Evolutionary conservation across 2,797 vertebrate species (phyloP).

Genomic region (Menidia menidia): DNA sequence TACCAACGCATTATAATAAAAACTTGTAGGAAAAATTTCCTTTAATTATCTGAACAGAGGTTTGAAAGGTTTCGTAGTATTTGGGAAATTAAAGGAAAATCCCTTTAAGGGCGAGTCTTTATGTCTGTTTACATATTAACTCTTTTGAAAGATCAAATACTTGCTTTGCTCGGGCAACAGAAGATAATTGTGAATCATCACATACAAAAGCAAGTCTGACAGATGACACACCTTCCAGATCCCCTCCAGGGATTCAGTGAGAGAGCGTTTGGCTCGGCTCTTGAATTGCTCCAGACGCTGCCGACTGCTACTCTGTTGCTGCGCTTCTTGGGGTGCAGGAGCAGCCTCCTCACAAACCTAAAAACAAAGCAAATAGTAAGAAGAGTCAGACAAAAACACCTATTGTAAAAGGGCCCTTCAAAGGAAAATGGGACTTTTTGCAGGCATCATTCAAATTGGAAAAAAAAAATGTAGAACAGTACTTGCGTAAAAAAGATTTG

Average conservation of each 20-base stretch:
- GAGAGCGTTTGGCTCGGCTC: constrained; percentile 92
- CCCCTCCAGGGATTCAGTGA: constrained; percentile 92
- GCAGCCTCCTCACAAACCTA: constrained; percentile 63
- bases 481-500: too few relatives aligned
- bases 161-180: neutral
- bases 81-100: too few relatives aligned
- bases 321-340: constrained; percentile 62
- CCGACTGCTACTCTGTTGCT: constrained; percentile 84
- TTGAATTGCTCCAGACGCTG: constrained; percentile 92
- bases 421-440: neutral
- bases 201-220: neutral
- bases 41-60: too few relatives aligned
- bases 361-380: constrained; percentile 2
- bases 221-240: constrained; percentile 84
- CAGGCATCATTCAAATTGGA: neutral
- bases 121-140: too few relatives aligned
- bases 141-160: neutral
- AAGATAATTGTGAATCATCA: neutral
- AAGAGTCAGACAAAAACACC: constrained; percentile 2
- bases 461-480: neutral
- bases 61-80: too few relatives aligned
- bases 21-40: too few relatives aligned
- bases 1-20: too few relatives aligned
- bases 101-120: too few relatives aligned
- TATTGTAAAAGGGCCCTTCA: neutral